Evolutionary conservation across 2,888 invertebrate genomes (phyloP), one percentile per base, ranked within the genome.

Genomic region (Crossocerus cetratus): DNA sequence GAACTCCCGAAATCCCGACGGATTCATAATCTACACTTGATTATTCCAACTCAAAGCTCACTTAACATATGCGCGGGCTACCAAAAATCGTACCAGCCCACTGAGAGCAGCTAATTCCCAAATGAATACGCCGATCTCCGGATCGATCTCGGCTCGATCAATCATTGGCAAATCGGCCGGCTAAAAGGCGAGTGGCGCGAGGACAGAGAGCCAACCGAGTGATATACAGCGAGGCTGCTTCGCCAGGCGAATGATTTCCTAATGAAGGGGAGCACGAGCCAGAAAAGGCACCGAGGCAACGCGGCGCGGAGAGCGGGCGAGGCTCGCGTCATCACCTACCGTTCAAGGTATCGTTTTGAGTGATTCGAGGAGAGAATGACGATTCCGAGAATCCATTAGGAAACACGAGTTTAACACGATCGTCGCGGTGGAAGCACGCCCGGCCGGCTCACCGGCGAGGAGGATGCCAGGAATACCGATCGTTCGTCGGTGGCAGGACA

Each of bases 321-420:
- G 70, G 22, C 22, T 45, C 16, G 59, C 32, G 32, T 32, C 32
- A 32, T 32, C 32, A 32, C 32, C 32, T 32, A 32, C 20, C 54
- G 22, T 42, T 14, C 61, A 18, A 18, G 42, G 66, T 55, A 61
- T 65, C 66, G 71, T 56, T 64, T 59, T 67, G 70, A 77, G 58
- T 53, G 76, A 81, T 72, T 76, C 71, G 65, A 72, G 78, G 64
- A 66, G 74, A 61, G 69, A 72, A 76, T 72, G 75, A 73, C 74
- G 72, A 76, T 80, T 77, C 80, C 59, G 56, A 74, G 84, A 84
- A 85, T 85, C 86, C 86, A 86, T 86, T 86, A 86, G 81, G 82
- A 86, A 84, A 85, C 83, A 84, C 78, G 81, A 79, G 84, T 84
- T 82, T 84, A 81, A 84, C 83, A 80, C 82, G 86, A 83, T 84